Percentiles rank a stretch among this genome's conserved stretches.
Conservation (phyloP, 1,140 invertebrate genomes). For the Vanessa atalanta region DNA sequence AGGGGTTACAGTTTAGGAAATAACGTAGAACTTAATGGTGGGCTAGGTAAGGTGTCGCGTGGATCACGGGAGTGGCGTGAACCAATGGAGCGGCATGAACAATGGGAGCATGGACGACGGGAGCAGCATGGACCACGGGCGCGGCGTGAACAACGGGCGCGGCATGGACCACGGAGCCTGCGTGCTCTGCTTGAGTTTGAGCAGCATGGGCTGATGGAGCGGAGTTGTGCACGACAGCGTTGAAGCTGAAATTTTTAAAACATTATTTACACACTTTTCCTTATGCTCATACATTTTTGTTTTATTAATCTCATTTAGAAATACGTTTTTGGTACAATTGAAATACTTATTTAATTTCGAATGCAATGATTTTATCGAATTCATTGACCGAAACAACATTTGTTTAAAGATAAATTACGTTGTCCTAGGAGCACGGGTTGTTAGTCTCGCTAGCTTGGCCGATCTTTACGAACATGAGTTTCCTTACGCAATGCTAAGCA, state of each 20-base stretch:
- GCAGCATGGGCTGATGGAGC: slow-evolving; percentile 59
- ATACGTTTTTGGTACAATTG: slow-evolving; percentile 32
- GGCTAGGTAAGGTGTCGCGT: slow-evolving; percentile 36
- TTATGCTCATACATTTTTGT: not conserved
- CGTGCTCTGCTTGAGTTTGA: slow-evolving; percentile 50
- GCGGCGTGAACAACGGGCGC: slow-evolving; percentile 43
- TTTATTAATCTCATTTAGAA: slow-evolving; percentile 13
- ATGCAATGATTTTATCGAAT: slow-evolving; percentile 59
- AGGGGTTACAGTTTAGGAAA: slow-evolving; percentile 32
- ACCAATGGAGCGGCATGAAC: slow-evolving; percentile 37
- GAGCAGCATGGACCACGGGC: slow-evolving; percentile 43
- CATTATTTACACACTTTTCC: slow-evolving; percentile 13
- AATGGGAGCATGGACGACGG: slow-evolving; percentile 40
- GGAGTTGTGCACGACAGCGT: slow-evolving; percentile 71
- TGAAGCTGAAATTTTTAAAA: slow-evolving; percentile 58
- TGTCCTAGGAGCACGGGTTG: slow-evolving; percentile 42
- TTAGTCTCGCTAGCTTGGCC: slow-evolving; percentile 64
- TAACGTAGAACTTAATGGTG: slow-evolving; percentile 28
- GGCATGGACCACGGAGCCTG: slow-evolving; percentile 47
- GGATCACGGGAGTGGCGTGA: slow-evolving; percentile 44
- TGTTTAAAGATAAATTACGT: slow-evolving; percentile 51
- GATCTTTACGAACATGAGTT: slow-evolving; percentile 41
- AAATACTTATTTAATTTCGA: slow-evolving; percentile 26
- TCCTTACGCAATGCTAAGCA: slow-evolving; percentile 43
- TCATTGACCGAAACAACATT: slow-evolving; percentile 66